These are phyloP conservation scores for Seira ritae DNA, from an alignment of 2,888 invertebrate genomes.

Conservation along the genomic window DNA sequence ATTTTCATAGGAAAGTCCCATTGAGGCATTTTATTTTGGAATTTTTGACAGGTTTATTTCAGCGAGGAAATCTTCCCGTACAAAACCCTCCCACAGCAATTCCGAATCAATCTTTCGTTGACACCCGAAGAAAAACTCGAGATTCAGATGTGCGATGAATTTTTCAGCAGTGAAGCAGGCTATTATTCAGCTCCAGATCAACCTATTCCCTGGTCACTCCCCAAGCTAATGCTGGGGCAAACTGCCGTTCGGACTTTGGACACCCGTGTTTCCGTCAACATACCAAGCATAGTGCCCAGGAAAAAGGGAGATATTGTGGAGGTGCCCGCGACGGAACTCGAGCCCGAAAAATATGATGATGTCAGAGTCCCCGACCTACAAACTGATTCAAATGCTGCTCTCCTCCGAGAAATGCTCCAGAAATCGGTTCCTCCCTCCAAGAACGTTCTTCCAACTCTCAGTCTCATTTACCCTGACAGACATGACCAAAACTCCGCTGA, in stretches of 20 bases:
- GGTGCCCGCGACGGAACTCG: slow-evolving; percentile 18
- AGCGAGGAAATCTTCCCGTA: slow-evolving; percentile 36
- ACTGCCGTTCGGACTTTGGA: not conserved
- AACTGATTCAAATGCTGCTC: slow-evolving; percentile 7
- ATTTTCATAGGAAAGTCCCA: too few relatives aligned
- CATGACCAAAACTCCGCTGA: slow-evolving; percentile 14
- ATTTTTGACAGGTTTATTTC: slow-evolving; percentile 51
- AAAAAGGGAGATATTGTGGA: slow-evolving; percentile 30
- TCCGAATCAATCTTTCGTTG: slow-evolving; percentile 38
- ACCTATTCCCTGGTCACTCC: slow-evolving; percentile 31
- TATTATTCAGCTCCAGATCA: not conserved
- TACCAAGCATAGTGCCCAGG: too few relatives aligned
- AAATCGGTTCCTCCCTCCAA: slow-evolving; percentile 30
- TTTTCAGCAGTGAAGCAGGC: slow-evolving; percentile 13
- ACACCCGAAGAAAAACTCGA: slow-evolving; percentile 40
- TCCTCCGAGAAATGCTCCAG: slow-evolving; percentile 29
- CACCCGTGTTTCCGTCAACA: too few relatives aligned
- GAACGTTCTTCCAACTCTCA: slow-evolving; percentile 35
- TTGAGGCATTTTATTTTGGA: too few relatives aligned
- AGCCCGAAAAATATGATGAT: slow-evolving; percentile 36
- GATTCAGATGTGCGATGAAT: slow-evolving; percentile 40
- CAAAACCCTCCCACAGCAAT: slow-evolving; percentile 47
- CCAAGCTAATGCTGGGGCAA: slow-evolving; percentile 4
- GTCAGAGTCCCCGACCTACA: not conserved
- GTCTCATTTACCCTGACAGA: slow-evolving; percentile 39